Evolutionary conservation across 2,888 invertebrate species (phyloP), one percentile per base, ranked within the genome.

Genomic region (Halocaridina rubra): DNA sequence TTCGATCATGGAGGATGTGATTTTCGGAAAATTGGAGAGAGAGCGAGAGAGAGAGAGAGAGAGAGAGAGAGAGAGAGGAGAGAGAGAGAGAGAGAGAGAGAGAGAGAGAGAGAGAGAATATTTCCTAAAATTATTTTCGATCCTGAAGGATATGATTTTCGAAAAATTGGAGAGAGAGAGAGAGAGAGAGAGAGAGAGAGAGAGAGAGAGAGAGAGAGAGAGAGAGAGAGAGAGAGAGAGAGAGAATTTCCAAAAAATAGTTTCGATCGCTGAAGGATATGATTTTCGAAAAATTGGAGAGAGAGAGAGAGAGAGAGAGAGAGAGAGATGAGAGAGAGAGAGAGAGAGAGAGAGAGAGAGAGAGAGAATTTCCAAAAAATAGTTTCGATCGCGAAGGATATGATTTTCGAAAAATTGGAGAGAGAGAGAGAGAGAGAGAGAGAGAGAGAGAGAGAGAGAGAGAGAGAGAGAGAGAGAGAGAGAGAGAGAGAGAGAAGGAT

Each of bases 121-220:
- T 27, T 30, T 24, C 24, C 75, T 39, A 16, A 19, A n/a, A n/a
- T n/a, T n/a, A n/a, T n/a, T n/a, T n/a, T n/a, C n/a, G n/a, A n/a
- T n/a, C n/a, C n/a, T n/a, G n/a, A n/a, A 61, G 71, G 77, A 74
- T 71, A 69, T 77, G 77, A 77, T 71, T 82, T 82, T 69, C 67
- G n/a, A 53, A 39, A 39, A 46, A 53, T 53, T 24, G 29, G 10
- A n/a, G 13, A n/a, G 30, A 53, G 16, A 33, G n/a, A 19, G 46
- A 39, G 33, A 39, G 46, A 74, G 46, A 74, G 46, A 39, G 33
- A 22, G 46, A 39, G 19, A 22, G 19, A 39, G 74, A 27, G 33
- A 33, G 39, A 39, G 46, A 19, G 74, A 39, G 39, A 27, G 32
- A 19, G 46, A 19, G 74, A 39, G 46, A 27, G 33, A 19, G 74